Percentiles rank a stretch among this genome's conserved stretches.
These are phyloP conservation scores for Acromyrmex charruanus DNA, from an alignment of 1,140 invertebrate species.

Conservation along the genomic window DNA sequence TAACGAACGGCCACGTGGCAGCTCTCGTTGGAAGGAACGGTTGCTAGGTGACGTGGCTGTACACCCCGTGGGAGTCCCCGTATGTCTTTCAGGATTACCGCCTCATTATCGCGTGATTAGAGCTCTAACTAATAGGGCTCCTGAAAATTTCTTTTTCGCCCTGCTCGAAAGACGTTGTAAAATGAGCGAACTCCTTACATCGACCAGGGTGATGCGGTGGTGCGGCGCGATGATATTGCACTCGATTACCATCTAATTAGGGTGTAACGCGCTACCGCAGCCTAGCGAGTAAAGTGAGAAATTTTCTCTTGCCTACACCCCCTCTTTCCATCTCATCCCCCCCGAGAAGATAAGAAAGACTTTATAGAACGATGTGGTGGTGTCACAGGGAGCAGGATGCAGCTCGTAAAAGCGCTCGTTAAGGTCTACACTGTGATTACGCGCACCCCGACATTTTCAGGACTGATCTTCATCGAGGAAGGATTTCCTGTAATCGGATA, in stretches of 20 bases:
- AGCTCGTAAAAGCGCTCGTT: slow-evolving; percentile 61
- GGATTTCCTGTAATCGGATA: slow-evolving; percentile 56
- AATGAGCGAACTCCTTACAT: neutral
- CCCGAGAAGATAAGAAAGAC: slow-evolving; percentile 45
- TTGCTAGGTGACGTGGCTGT: slow-evolving; percentile 54
- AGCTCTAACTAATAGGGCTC: neutral
- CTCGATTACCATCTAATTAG: slow-evolving; percentile 58
- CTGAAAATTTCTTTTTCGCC: slow-evolving; percentile 33
- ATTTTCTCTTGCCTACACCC: neutral
- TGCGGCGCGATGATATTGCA: slow-evolving; percentile 4
- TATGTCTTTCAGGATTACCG: slow-evolving; percentile 58
- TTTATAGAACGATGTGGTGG: slow-evolving; percentile 14
- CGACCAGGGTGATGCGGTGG: neutral
- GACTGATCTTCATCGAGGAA: slow-evolving; percentile 55
- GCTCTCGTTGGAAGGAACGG: slow-evolving; percentile 20
- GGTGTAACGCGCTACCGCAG: neutral
- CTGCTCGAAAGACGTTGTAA: neutral
- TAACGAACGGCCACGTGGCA: slow-evolving; percentile 61
- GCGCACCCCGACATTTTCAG: slow-evolving; percentile 46
- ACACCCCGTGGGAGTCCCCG: slow-evolving; percentile 27
- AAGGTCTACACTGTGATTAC: slow-evolving; percentile 63
- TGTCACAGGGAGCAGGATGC: slow-evolving; percentile 38
- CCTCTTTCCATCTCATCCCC: no score
- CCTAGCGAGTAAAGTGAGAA: neutral
- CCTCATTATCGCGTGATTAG: slow-evolving; percentile 57